Percentiles rank a stretch among this genome's conserved stretches.
Evolutionary conservation across 2,797 vertebrate species (phyloP).

Genomic region (Prionace glauca): DNA sequence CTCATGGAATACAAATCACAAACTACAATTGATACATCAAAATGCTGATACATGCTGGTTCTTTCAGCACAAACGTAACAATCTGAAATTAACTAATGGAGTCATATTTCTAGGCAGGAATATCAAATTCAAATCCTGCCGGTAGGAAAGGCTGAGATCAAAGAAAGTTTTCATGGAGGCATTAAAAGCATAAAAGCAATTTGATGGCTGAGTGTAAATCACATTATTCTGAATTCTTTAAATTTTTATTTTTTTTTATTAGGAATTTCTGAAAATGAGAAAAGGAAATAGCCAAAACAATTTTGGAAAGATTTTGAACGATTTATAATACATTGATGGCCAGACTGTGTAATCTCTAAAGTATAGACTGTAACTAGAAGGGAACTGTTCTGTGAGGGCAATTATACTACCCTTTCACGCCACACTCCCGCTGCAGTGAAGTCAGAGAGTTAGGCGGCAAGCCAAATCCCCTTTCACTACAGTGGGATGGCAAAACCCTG

Average conservation of each 20-base stretch:
- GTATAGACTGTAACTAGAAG: not conserved
- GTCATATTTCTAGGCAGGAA: not conserved
- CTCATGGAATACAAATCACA: not conserved
- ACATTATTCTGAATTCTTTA: not conserved
- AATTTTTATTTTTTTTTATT: not conserved
- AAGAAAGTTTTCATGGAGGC: not conserved
- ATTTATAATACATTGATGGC: not conserved
- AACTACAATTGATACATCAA: not conserved
- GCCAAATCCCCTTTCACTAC: too few species aligned
- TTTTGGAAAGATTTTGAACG: not conserved
- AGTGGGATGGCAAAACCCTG: too few species aligned
- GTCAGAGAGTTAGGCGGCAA: too few species aligned
- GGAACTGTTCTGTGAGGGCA: not conserved
- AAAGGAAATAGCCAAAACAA: not conserved
- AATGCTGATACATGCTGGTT: not conserved
- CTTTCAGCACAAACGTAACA: not conserved
- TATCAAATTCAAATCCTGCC: not conserved
- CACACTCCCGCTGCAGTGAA: too few species aligned
- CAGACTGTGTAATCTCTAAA: not conserved
- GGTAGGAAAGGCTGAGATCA: not conserved
- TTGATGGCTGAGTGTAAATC: not conserved
- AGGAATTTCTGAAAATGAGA: not conserved
- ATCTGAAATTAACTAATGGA: not conserved
- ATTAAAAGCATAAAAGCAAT: not conserved
- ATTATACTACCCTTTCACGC: too few species aligned